These are phyloP conservation scores for Cataglyphis rosenhaueri DNA, from an alignment of 2,888 invertebrate species.

Conservation along the genomic window DNA sequence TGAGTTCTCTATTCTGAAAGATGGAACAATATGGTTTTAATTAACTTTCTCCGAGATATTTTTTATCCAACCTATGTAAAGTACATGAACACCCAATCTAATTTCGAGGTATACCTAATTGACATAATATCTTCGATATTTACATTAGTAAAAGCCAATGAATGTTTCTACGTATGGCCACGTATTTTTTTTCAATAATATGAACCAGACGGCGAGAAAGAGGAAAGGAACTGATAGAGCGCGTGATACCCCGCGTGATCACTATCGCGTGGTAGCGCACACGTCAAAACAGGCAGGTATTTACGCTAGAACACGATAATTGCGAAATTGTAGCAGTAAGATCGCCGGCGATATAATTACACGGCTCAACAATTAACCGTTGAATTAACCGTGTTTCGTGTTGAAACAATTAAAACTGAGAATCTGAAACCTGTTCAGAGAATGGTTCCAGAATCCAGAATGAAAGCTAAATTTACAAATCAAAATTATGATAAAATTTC, in stretches of 20 bases:
- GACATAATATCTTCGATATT: neutral
- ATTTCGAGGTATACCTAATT: neutral
- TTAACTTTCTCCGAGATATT: neutral
- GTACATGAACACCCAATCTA: neutral
- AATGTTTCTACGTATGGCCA: neutral
- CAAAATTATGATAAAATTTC: neutral
- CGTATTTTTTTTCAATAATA: constrained; percentile 16
- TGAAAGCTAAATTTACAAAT: constrained; percentile 9
- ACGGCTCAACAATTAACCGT: constrained; percentile 24
- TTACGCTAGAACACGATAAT: constrained; percentile 41
- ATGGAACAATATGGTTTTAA: neutral
- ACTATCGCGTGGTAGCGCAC: constrained; percentile 40
- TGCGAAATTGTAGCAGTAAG: constrained; percentile 28
- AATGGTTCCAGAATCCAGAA: neutral
- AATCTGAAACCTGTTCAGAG: neutral
- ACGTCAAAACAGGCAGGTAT: constrained; percentile 46
- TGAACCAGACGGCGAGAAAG: constrained; percentile 7
- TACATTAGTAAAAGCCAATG: neutral
- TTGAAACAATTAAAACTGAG: constrained; percentile 51
- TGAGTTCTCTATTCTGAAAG: neutral
- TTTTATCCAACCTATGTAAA: neutral
- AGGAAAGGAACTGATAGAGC: constrained; percentile 14
- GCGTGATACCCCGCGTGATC: constrained; percentile 44
- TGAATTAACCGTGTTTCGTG: constrained; percentile 32
- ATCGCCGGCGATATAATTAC: constrained; percentile 23